Percentiles rank a stretch among this genome's conserved stretches.
Conservation (phyloP, 30 jellyfish, hydroid and myxozoan genomes). For the Hydractinia symbiolongicarpus region DNA sequence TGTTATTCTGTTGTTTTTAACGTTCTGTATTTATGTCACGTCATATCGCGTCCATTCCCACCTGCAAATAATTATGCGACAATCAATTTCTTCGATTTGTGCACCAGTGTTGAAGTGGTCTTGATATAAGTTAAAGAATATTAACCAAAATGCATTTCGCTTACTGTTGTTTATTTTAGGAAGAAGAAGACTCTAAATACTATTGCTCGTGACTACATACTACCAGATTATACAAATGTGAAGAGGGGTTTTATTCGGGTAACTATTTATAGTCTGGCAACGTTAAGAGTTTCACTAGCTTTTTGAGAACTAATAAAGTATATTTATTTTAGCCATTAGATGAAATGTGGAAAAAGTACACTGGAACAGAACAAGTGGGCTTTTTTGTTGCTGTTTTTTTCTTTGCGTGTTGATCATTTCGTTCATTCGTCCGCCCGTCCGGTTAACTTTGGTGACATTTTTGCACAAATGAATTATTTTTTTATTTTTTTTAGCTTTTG, state of each 20-base stretch:
- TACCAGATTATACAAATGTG: constrained; percentile 83
- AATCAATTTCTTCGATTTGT: too few relatives aligned
- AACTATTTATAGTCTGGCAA: constrained; percentile 1
- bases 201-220: constrained; percentile 74
- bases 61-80: too few relatives aligned
- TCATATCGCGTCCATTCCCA: too few relatives aligned
- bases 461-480: too few relatives aligned
- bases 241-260: constrained; percentile 87
- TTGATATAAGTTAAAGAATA: not conserved
- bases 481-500: constrained; percentile 43
- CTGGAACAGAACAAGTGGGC: constrained; percentile 75
- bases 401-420: too few relatives aligned
- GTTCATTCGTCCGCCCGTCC: too few relatives aligned
- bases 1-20: not conserved
- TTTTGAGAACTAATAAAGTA: not conserved
- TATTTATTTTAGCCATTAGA: constrained; percentile 48
- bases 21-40: too few relatives aligned
- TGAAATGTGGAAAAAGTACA: constrained; percentile 69
- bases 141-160: not conserved
- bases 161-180: constrained; percentile 7
- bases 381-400: too few relatives aligned
- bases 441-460: too few relatives aligned
- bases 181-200: constrained; percentile 47
- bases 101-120: not conserved
- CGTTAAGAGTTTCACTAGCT: not conserved